Percentiles rank a stretch among this genome's conserved stretches.
These are phyloP conservation scores for Megaustenia siamemsis DNA, from an alignment of 2,888 invertebrate genomes.

Conservation along the genomic window DNA sequence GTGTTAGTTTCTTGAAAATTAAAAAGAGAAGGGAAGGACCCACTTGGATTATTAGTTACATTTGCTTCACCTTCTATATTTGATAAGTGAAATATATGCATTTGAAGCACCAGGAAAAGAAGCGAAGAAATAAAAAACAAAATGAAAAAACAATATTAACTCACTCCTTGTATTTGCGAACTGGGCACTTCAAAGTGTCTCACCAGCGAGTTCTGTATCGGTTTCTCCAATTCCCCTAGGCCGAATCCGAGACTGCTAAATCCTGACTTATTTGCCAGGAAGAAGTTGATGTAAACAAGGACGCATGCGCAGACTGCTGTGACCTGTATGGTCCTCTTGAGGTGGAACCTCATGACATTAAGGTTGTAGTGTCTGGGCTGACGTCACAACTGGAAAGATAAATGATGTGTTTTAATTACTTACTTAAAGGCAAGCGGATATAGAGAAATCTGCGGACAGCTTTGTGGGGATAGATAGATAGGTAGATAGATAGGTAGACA, in stretches of 20 bases:
- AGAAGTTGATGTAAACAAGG: conserved; percentile 44
- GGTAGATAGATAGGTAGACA: neutral
- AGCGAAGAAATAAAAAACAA: neutral
- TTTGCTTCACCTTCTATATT: too few relatives aligned
- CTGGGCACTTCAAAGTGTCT: neutral
- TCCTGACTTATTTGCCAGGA: conserved; percentile 12
- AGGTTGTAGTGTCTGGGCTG: conserved; percentile 2
- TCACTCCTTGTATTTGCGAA: neutral
- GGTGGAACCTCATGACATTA: conserved; percentile 48
- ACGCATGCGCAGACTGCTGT: conserved; percentile 35
- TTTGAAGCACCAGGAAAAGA: too few relatives aligned
- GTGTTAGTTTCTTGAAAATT: too few relatives aligned
- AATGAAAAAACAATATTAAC: neutral
- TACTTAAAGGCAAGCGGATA: too few relatives aligned
- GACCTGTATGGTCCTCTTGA: conserved; percentile 48
- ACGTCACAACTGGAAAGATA: conserved; percentile 12
- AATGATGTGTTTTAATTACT: neutral
- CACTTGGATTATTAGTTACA: too few relatives aligned
- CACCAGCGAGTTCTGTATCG: neutral
- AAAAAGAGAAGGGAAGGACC: too few relatives aligned
- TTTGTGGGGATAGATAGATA: neutral
- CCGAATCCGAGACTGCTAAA: neutral
- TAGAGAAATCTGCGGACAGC: neutral
- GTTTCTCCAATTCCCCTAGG: conserved; percentile 9
- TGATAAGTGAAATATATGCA: too few relatives aligned